Conservation (phyloP, 2,888 invertebrate genomes). For the Athripsodes cinereus region DNA sequence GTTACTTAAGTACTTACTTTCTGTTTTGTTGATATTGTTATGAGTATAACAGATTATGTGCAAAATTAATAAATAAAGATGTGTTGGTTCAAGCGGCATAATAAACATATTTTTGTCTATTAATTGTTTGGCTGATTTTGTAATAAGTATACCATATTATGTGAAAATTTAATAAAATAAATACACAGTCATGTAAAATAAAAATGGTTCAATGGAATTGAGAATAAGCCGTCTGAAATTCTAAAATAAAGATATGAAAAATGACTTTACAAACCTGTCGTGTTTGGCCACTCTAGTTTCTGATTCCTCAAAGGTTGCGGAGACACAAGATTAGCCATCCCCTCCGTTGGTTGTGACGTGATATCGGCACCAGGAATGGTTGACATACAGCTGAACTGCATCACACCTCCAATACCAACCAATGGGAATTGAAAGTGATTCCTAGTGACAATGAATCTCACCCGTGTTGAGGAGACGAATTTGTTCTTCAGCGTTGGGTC, state of each 20-base stretch:
- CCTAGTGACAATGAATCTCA: not conserved
- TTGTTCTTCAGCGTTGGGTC: not conserved
- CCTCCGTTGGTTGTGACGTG: not conserved
- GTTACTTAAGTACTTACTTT: no score
- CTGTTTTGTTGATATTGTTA: no score
- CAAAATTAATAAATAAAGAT: no score
- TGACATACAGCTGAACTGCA: not conserved
- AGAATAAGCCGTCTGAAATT: no score
- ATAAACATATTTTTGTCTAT: no score
- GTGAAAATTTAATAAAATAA: no score
- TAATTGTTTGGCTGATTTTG: no score
- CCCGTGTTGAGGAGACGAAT: not conserved
- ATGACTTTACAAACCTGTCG: not conserved
- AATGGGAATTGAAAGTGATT: not conserved
- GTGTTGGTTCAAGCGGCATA: no score
- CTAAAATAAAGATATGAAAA: not conserved
- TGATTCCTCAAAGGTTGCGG: not conserved
- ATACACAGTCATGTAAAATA: no score
- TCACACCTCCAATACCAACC: not conserved
- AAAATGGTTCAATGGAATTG: no score
- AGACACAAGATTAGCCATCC: not conserved
- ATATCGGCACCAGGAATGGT: not conserved
- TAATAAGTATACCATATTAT: no score
- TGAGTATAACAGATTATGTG: no score
- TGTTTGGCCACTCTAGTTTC: not conserved